Base-by-base conservation (phyloP, 1,140 invertebrate genomes). In the Drosophila ambigua region DNA sequence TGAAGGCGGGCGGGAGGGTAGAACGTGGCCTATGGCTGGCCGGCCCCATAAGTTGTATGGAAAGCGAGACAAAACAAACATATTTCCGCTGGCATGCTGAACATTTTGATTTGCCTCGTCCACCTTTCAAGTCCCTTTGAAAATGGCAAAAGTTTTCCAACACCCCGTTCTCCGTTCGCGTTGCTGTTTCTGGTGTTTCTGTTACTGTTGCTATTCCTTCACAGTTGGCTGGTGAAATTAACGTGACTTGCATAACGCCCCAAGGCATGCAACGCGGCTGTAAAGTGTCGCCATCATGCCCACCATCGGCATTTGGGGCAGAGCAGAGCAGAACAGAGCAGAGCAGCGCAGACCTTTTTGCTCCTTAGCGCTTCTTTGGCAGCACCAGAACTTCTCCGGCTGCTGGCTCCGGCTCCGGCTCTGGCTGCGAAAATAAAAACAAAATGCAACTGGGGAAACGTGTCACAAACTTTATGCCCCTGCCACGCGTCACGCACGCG, bases 401-500 rank as follows among this genome's bases (percentile, higher is more conserved):
- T 53, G 43, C 49, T 46, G 15, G 9, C 11, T 7, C 16, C 1
- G 16, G 16, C 16, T n/a, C 49, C 39, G 15, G 9, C 11, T 20
- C 45, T 20, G 45, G 45, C 45, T 9, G 64, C 49, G 35, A 60
- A 73, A 72, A 74, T 60, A 75, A 75, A 75, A 75, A 75, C 72
- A 77, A 87, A 88, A 64, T 87, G 83, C 82, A 87, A 88, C 82
- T 87, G 71, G 80, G 82, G 79, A 87, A 87, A 87, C 82, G 82
- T 87, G 82, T 87, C 82, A 87, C 69, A 87, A 87, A 87, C 74
- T 87, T 87, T 88, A 87, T 87, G 82, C 82, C 65, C 63, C 23
- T 77, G 82, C 83, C 78, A 87, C 82, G 82, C 82, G 82, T 87
- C 82, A 87, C 82, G 82, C 82, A 88, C 82, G 83, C 82, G 82